These are phyloP conservation scores for Drosophila willistoni DNA, from an alignment of 1,140 invertebrate species.

Conservation along the genomic window DNA sequence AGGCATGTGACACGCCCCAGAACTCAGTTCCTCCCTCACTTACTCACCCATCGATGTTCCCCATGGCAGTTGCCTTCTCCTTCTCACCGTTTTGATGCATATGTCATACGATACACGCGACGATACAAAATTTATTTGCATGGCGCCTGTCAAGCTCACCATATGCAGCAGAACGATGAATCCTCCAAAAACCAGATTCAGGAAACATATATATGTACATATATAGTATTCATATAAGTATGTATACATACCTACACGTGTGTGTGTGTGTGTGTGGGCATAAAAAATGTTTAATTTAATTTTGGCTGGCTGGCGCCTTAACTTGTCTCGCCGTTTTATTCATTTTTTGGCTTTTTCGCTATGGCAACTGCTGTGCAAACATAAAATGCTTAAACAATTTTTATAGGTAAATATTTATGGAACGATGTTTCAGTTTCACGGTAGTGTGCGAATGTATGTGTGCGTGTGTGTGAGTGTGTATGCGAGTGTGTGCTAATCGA, in stretches of 20 bases:
- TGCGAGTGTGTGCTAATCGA: constrained; percentile 59
- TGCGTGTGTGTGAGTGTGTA: no score
- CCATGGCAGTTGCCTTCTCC: neutral
- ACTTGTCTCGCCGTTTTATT: constrained; percentile 19
- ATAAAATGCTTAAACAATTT: constrained; percentile 79
- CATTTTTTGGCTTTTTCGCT: constrained; percentile 26
- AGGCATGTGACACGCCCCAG: constrained; percentile 43
- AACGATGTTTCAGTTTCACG: constrained; percentile 19
- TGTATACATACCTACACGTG: neutral
- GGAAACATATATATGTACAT: neutral
- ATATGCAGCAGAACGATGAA: constrained; percentile 19
- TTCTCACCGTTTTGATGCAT: constrained; percentile 61
- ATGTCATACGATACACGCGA: constrained; percentile 75
- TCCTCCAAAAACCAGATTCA: neutral
- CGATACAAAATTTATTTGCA: constrained; percentile 75
- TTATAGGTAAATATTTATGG: constrained; percentile 69
- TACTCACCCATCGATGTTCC: neutral
- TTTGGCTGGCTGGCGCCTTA: constrained; percentile 37
- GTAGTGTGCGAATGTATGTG: neutral
- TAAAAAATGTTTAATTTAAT: constrained; percentile 81
- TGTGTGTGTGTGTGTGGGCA: constrained; percentile 27
- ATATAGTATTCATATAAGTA: neutral
- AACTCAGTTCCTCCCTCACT: neutral
- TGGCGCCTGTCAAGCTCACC: constrained; percentile 42
- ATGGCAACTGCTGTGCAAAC: constrained; percentile 75